Evolutionary conservation across 2,113 vertebrate species (phyloP).

Genomic region (Varanus komodoensis): DNA sequence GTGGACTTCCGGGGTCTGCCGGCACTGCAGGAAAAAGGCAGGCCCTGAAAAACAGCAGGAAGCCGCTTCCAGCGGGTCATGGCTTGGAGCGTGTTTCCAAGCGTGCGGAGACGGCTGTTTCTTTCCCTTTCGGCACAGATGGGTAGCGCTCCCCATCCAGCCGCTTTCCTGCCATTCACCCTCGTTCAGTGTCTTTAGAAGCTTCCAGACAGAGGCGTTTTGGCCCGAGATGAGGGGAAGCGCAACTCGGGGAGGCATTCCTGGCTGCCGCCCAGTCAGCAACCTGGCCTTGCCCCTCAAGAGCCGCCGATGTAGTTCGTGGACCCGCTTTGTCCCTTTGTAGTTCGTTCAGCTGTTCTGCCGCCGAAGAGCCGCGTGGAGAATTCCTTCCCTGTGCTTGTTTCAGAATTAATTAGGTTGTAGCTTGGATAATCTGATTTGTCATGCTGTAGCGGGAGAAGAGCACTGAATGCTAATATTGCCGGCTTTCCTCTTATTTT

Average conservation of each 20-base stretch:
- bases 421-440: conserved; percentile 10
- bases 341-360: no score
- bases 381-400: neutral
- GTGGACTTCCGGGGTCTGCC: no score
- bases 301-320: neutral
- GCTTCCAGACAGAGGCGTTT: neutral
- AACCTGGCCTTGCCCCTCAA: neutral
- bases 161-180: neutral
- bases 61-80: no score
- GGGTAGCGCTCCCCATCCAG: neutral
- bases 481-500: neutral
- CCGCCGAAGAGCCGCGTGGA: neutral
- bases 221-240: neutral
- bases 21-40: no score
- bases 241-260: no score
- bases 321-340: neutral
- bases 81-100: no score
- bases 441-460: neutral
- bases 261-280: neutral
- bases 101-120: no score
- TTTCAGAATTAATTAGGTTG: conserved; percentile 1
- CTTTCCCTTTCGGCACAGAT: no score
- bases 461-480: neutral
- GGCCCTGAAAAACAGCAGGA: no score
- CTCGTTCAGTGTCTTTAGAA: neutral